A percentile compares a stretch with the other conserved stretches of the same genome.
These are phyloP conservation scores for Sparidentex hasta DNA, from an alignment of 2,797 vertebrate species.

Conservation along the genomic window DNA sequence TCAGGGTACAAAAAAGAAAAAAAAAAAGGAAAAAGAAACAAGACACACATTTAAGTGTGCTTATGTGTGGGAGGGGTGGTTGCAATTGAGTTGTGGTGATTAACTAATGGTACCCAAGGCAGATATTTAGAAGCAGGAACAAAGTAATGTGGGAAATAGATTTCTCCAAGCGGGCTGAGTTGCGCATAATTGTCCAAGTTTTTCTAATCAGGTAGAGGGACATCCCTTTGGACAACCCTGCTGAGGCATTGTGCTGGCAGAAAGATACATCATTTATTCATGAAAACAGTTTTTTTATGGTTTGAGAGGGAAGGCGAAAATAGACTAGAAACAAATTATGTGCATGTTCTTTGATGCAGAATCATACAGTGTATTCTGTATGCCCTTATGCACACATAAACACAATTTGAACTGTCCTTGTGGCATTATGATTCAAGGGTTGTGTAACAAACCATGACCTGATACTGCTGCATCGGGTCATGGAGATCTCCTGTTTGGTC, in stretches of 20 bases:
- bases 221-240: constrained; percentile 56
- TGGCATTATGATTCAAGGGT: background rate
- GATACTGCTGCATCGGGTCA: background rate
- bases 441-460: background rate
- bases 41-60: background rate
- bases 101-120: constrained; percentile 17
- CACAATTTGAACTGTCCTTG: background rate
- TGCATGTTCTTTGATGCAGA: constrained; percentile 4
- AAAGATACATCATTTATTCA: constrained; percentile 49
- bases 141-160: constrained; percentile 43
- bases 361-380: background rate
- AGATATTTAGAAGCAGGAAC: constrained; percentile 28
- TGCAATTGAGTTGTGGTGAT: constrained; percentile 15
- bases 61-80: background rate
- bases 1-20: constrained; percentile 26
- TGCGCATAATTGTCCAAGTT: constrained; percentile 50
- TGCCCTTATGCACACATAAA: background rate
- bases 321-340: constrained; percentile 27
- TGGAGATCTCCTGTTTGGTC: background rate
- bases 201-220: constrained; percentile 58
- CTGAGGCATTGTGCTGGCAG: constrained; percentile 52
- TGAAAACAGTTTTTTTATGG: constrained; percentile 34
- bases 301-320: constrained; percentile 48
- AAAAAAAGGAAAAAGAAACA: background rate
- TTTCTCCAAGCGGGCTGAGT: constrained; percentile 31